Base-by-base conservation (phyloP, 1,140 invertebrate genomes). In the Drosophila varians region DNA sequence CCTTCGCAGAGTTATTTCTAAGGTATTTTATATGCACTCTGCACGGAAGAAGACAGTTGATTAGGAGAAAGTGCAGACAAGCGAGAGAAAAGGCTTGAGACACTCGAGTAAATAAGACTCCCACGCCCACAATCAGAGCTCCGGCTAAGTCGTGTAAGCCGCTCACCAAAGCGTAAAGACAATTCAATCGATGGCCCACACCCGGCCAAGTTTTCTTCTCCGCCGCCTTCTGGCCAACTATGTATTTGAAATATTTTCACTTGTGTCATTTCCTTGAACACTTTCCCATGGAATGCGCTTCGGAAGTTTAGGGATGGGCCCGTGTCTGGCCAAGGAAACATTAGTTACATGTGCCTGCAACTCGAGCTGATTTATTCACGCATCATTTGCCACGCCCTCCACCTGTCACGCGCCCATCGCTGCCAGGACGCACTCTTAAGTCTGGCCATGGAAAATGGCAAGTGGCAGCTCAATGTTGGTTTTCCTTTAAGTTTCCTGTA, bases 211-310 rank as follows among this genome's bases (percentile, higher is more conserved):
- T 47, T 66, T 66, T 28, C 42, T 42, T 8, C 16, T 42, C 16
- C 18, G 38, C 2, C 12, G 52, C 38, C 66, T 54, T 53, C 25
- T 55, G 47, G 40, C 51, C 31, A 49, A 51, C 28, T 31, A 61
- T 77, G 58, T 79, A 72, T 62, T 86, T 77, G 53, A 87, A 80
- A 87, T 87, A 82, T 87, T 87, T 87, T 87, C 61, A 82, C 77
- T 87, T 87, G 76, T 87, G 82, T 82, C 77, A 87, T 87, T 87
- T 87, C 73, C 73, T 77, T 21, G 64, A 58, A 71, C 74, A 82
- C 74, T 82, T 87, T 87, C 82, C 77, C 52, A 49, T 65, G 54
- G 38, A 64, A 74, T 53, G 36, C 40, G 46, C 31, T 70, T 69
- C 53, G 61, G 23, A 82, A 70, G 76, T n/a, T 43, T 19, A 45